A percentile compares a stretch with the other conserved stretches of the same genome.
These are phyloP conservation scores for Troides helena DNA, from an alignment of 2,888 invertebrate species.

Conservation along the genomic window DNA sequence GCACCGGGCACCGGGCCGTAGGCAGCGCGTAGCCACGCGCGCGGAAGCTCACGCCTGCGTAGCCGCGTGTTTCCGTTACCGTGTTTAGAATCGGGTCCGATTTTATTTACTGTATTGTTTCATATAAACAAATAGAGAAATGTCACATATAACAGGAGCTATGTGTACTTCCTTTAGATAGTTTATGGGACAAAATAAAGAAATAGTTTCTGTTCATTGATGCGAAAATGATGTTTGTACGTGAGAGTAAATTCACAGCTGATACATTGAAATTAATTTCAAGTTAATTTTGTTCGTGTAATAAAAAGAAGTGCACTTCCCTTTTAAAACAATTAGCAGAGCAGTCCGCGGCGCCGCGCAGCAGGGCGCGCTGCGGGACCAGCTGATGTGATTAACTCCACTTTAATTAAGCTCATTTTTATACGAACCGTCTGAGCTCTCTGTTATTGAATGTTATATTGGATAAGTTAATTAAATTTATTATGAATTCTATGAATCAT, in stretches of 20 bases:
- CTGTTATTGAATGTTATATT: too few relatives aligned
- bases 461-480: too few relatives aligned
- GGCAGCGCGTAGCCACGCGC: neutral
- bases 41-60: neutral
- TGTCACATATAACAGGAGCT: too few relatives aligned
- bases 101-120: slow-evolving; percentile 6
- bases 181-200: too few relatives aligned
- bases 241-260: too few relatives aligned
- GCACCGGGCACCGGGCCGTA: neutral
- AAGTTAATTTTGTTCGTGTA: slow-evolving; percentile 5
- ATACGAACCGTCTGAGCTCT: neutral
- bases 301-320: slow-evolving; percentile 7
- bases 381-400: slow-evolving; percentile 11
- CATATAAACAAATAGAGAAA: neutral
- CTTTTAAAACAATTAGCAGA: slow-evolving; percentile 23
- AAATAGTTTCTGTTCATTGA: too few relatives aligned
- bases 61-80: neutral
- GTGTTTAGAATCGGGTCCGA: neutral
- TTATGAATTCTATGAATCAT: too few relatives aligned
- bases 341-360: slow-evolving; percentile 3
- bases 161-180: too few relatives aligned
- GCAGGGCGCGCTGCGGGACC: neutral
- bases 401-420: slow-evolving; percentile 20
- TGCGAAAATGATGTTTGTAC: too few relatives aligned
- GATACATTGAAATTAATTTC: too few relatives aligned